Conservation (phyloP, 2,113 vertebrate genomes). For the Lycocorax pyrrhopterus region DNA sequence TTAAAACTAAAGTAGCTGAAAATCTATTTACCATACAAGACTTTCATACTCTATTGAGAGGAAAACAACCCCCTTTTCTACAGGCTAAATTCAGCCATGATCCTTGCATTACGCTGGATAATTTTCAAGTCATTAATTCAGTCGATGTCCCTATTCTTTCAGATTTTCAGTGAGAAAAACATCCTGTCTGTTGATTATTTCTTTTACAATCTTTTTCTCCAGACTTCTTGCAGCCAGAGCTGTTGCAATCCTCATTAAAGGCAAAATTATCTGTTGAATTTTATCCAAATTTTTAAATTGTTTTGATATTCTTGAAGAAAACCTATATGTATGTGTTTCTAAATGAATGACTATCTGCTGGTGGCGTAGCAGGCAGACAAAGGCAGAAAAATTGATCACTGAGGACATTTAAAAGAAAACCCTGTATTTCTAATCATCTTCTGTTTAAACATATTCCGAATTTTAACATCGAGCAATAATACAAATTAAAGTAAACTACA, state of each 20-base stretch:
- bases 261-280: neutral
- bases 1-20: neutral
- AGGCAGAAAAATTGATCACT: neutral
- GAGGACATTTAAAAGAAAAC: neutral
- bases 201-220: neutral
- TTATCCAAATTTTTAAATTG: neutral
- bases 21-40: neutral
- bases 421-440: neutral
- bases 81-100: neutral
- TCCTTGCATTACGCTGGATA: neutral
- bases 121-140: conserved; percentile 11
- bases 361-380: neutral
- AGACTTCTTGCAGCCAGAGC: neutral
- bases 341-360: neutral
- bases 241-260: neutral
- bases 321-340: neutral
- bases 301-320: neutral
- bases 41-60: neutral
- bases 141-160: neutral
- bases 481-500: neutral
- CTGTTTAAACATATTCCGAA: neutral
- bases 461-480: neutral
- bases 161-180: neutral
- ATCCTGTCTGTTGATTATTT: neutral
- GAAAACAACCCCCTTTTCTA: neutral